These are phyloP conservation scores for Okamejei kenojei DNA, from an alignment of 2,797 vertebrate species.

Conservation along the genomic window DNA sequence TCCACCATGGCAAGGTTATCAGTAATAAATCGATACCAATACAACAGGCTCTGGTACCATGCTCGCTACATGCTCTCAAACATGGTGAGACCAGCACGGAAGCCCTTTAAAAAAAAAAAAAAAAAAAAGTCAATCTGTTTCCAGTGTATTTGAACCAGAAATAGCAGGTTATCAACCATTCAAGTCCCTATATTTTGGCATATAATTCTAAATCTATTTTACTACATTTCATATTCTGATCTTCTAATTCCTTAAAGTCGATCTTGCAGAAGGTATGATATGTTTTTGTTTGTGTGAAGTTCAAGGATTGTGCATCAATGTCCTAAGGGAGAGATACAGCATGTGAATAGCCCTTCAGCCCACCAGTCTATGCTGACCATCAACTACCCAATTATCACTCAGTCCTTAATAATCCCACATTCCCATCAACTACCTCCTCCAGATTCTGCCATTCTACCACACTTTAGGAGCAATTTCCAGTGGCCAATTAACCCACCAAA, in stretches of 20 bases:
- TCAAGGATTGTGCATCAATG: not conserved
- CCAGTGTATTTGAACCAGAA: too few relatives aligned
- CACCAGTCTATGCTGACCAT: too few relatives aligned
- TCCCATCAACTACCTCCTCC: too few relatives aligned
- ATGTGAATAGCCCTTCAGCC: too few relatives aligned
- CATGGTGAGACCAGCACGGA: not conserved
- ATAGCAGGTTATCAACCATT: not conserved
- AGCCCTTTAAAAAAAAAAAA: not conserved
- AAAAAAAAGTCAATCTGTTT: not conserved
- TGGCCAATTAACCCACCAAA: too few relatives aligned
- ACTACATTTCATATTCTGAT: not conserved
- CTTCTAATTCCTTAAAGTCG: not conserved
- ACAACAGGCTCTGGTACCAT: not conserved
- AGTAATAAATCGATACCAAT: too few relatives aligned
- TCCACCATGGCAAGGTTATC: too few relatives aligned
- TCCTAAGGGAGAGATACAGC: too few relatives aligned
- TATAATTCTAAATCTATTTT: not conserved
- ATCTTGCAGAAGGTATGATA: not conserved
- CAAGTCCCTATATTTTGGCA: not conserved
- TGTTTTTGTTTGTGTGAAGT: not conserved
- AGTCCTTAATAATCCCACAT: too few relatives aligned
- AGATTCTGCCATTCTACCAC: too few relatives aligned
- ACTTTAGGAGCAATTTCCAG: too few relatives aligned
- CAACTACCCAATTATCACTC: too few relatives aligned
- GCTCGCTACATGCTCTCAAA: not conserved